phyloP scores from a whole-genome alignment of 2,113 vertebrate species.

The Siniperca chuatsi region DNA sequence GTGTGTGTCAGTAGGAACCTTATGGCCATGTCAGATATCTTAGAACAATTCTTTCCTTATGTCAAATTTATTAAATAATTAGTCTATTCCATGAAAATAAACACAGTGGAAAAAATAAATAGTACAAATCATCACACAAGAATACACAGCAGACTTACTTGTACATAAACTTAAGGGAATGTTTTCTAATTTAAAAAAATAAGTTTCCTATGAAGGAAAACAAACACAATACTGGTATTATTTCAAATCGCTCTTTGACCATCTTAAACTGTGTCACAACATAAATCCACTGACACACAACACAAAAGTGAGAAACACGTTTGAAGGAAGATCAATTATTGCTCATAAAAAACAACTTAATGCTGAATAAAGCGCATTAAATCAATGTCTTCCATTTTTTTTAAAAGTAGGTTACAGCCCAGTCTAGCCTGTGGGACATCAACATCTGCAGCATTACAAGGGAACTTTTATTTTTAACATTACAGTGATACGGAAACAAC shows the following conservation, averaged over 20 bases:
- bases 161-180: conserved; percentile 89
- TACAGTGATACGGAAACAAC: conserved; percentile 19
- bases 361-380: conserved; percentile 80
- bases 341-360: conserved; percentile 93
- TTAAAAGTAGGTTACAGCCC: background rate
- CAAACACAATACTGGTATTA: conserved; percentile 48
- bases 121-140: conserved; percentile 94
- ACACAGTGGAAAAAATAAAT: conserved; percentile 95
- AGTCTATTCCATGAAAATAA: conserved; percentile 93
- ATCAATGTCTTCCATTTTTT: conserved; percentile 17
- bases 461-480: conserved; percentile 30
- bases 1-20: background rate
- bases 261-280: conserved; percentile 68
- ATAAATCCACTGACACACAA: conserved; percentile 82
- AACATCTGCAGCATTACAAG: conserved; percentile 67
- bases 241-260: conserved; percentile 29
- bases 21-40: conserved; percentile 7
- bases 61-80: conserved; percentile 99
- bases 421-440: conserved; percentile 37
- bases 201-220: conserved; percentile 61
- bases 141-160: conserved; percentile 92
- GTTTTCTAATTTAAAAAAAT: conserved; percentile 88
- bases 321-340: conserved; percentile 94
- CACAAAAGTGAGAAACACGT: conserved; percentile 84
- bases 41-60: conserved; percentile 86